Base-by-base conservation (phyloP, 2,888 invertebrate species). In the Scrobipalpa atriplicella region DNA sequence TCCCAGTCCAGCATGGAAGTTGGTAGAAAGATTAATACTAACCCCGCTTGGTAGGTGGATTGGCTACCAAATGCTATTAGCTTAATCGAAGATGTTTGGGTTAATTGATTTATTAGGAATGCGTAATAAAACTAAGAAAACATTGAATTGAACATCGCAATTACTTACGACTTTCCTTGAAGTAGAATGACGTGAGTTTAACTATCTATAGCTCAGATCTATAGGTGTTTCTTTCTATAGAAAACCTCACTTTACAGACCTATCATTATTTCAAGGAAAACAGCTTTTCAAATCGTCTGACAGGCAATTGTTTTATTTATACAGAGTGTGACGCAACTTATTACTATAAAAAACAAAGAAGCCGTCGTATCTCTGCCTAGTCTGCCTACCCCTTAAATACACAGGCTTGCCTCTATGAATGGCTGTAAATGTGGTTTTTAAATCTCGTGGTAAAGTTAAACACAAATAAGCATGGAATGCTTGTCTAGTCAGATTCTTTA, bases 91-190 rank as follows among this genome's bases (percentile, higher is more conserved):
- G n/a, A n/a, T n/a, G n/a, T n/a, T n/a, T n/a, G n/a, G n/a, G n/a
- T n/a, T n/a, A n/a, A n/a, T n/a, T n/a, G n/a, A n/a, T n/a, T n/a
- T n/a, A n/a, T n/a, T n/a, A n/a, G n/a, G n/a, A 29, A 29, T 29
- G 2, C 29, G 29, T 5, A 29, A 29, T 29, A 29, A 29, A 29
- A 29, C 29, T 5, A 29, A 29, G 29, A 29, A 29, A 29, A 29
- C 19, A n/a, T 29, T 56, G 56, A 16, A 51, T 43, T 51, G 51
- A 54, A 21, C 21, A 56, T 13, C 9, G 54, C 54, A 13, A 56
- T 29, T 56, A 56, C 54, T 29, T 56, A 56, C 54, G 21, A 56
- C 13, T 56, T 56, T 56, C 13, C 54, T 56, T 56, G 54, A 56
- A 56, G 11, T 56, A 21, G 54, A 21, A 21, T 19, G 52, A 13